These are phyloP conservation scores for Tachysurus vachellii DNA, from an alignment of 2,113 vertebrate genomes.

Conservation along the genomic window DNA sequence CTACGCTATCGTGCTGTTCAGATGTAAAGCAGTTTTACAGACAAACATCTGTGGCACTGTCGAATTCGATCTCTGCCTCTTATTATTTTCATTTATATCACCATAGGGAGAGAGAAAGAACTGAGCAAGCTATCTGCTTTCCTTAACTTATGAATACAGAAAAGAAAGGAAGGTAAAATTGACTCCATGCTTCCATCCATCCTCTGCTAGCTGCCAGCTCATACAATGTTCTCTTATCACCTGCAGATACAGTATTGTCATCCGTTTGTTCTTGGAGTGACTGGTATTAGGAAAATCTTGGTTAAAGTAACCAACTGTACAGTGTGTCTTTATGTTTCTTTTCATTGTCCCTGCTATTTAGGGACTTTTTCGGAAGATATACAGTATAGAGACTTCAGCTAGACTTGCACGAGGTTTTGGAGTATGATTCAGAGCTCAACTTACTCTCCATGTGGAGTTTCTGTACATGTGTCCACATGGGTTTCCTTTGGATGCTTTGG, in stretches of 20 bases:
- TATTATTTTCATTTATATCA: constrained; percentile 51
- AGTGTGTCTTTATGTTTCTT: constrained; percentile 20
- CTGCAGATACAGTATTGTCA: constrained; percentile 70
- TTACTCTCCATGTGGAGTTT: not conserved
- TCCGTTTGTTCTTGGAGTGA: constrained; percentile 45
- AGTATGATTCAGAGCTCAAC: not conserved
- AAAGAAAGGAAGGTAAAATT: constrained; percentile 57
- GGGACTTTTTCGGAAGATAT: constrained; percentile 45
- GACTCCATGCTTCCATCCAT: constrained; percentile 23
- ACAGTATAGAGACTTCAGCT: constrained; percentile 35
- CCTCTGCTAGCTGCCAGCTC: constrained; percentile 41
- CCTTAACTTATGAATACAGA: constrained; percentile 63
- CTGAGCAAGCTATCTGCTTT: constrained; percentile 63
- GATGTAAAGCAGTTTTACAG: constrained; percentile 6
- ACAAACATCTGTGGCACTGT: constrained; percentile 30
- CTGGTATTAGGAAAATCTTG: constrained; percentile 50
- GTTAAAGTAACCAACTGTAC: constrained; percentile 50
- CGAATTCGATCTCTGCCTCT: not conserved
- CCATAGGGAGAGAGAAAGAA: constrained; percentile 47
- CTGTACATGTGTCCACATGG: no score
- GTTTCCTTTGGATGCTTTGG: not conserved
- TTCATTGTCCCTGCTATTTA: not conserved
- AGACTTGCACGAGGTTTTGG: not conserved
- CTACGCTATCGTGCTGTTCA: not conserved
- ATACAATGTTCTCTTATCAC: constrained; percentile 59